Conservation (phyloP, 2,888 invertebrate genomes). For the Aporophyla nigra region DNA sequence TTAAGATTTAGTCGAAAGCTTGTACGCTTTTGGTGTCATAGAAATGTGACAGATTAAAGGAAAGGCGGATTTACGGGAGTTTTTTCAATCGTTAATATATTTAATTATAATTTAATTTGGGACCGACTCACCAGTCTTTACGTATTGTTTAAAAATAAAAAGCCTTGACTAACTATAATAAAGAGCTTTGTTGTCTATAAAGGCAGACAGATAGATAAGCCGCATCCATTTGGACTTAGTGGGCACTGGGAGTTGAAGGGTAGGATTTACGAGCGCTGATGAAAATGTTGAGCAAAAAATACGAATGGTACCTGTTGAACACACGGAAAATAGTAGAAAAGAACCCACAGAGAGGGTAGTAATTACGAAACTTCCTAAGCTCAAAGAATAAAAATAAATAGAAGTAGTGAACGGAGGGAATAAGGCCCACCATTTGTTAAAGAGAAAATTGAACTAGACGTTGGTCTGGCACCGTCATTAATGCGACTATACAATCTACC, state of each 20-base stretch:
- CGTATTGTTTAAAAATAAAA: slow-evolving; percentile 4
- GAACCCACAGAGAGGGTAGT: slow-evolving; percentile 65
- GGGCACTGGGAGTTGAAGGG: slow-evolving; percentile 42
- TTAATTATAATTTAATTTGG: not conserved
- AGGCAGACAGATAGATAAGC: slow-evolving; percentile 32
- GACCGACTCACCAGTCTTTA: not conserved
- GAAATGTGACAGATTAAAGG: not conserved
- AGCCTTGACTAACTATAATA: slow-evolving; percentile 15
- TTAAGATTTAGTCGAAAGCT: not conserved
- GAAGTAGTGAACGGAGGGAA: slow-evolving; percentile 66
- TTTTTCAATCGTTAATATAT: not conserved
- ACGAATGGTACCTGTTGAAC: slow-evolving; percentile 72
- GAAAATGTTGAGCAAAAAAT: slow-evolving; percentile 72
- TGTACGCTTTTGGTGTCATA: not conserved
- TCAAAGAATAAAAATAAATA: slow-evolving; percentile 69
- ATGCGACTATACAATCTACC: slow-evolving; percentile 7
- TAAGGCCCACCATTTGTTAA: slow-evolving; percentile 46
- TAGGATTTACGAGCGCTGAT: slow-evolving; percentile 62
- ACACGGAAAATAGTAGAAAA: slow-evolving; percentile 42
- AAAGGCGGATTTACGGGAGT: not conserved
- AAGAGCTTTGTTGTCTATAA: slow-evolving; percentile 16
- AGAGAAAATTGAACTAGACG: slow-evolving; percentile 45
- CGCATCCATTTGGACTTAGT: slow-evolving; percentile 52
- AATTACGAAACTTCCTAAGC: slow-evolving; percentile 75
- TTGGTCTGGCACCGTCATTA: slow-evolving; percentile 41